Evolutionary conservation across 2,888 invertebrate genomes (phyloP).

Genomic region (Drosophila silvestris): DNA sequence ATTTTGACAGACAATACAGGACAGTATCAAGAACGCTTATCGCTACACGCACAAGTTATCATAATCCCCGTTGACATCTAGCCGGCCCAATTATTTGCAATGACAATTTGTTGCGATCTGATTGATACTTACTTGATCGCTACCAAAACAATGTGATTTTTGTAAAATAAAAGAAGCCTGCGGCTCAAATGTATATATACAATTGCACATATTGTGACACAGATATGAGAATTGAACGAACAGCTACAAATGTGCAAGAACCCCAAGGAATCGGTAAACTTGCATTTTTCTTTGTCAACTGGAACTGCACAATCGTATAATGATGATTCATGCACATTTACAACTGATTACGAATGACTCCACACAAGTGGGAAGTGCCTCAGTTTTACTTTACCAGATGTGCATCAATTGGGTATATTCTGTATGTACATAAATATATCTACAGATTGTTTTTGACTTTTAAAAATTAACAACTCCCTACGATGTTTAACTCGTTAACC

Average conservation of each 20-base stretch:
- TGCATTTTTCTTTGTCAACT: slow-evolving; percentile 33
- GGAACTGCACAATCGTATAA: slow-evolving; percentile 6
- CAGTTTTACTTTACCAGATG: background rate
- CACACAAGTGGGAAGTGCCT: slow-evolving; percentile 13
- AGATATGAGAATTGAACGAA: background rate
- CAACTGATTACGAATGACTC: slow-evolving; percentile 27
- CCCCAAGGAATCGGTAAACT: slow-evolving; percentile 13
- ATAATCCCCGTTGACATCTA: slow-evolving; percentile 48
- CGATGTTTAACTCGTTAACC: background rate
- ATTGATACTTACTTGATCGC: slow-evolving; percentile 13
- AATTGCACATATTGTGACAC: slow-evolving; percentile 4
- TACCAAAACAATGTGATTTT: slow-evolving; percentile 11
- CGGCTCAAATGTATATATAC: background rate
- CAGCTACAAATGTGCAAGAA: slow-evolving; percentile 3
- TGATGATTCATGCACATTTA: slow-evolving; percentile 44
- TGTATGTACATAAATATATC: background rate
- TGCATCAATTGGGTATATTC: background rate
- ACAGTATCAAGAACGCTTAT: slow-evolving; percentile 44
- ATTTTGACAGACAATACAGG: slow-evolving; percentile 55
- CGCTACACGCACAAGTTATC: slow-evolving; percentile 67
- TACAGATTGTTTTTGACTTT: background rate
- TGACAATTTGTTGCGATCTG: slow-evolving; percentile 21
- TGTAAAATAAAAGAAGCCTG: slow-evolving; percentile 9
- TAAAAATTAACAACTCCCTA: background rate
- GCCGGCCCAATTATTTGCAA: slow-evolving; percentile 25